Percentiles rank a stretch among this genome's conserved stretches.
phyloP scores from a whole-genome alignment of 2,113 vertebrate species.

The Gobio gobio region DNA sequence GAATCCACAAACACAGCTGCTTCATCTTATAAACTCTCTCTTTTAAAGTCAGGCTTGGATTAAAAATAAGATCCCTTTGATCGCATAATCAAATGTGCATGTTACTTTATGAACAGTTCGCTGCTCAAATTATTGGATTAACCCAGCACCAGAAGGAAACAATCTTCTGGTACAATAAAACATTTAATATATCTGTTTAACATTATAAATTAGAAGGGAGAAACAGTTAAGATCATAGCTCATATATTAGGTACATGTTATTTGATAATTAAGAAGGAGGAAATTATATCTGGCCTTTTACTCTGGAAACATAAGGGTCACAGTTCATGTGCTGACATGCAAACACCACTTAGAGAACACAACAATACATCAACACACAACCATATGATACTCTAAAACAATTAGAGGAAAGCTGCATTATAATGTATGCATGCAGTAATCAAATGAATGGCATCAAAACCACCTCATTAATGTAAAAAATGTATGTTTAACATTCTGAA shows the following conservation, averaged over 20 bases:
- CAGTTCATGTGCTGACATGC: neutral
- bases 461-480: neutral
- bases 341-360: neutral
- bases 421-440: neutral
- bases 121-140: conserved; percentile 35
- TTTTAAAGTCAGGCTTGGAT: neutral
- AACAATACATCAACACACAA: neutral
- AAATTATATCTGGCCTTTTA: neutral
- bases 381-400: neutral
- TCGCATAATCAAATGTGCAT: conserved; percentile 38
- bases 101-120: conserved; percentile 23
- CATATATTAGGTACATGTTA: neutral
- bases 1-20: conserved; percentile 32
- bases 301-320: neutral
- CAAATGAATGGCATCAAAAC: neutral
- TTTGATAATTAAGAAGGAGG: neutral
- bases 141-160: conserved; percentile 11
- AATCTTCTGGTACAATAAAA: conserved; percentile 19
- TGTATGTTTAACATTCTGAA: neutral
- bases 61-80: conserved; percentile 42
- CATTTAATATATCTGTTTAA: neutral
- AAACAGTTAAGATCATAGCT: neutral
- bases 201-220: neutral
- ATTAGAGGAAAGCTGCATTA: neutral
- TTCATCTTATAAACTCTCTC: conserved; percentile 25